Conservation (phyloP, 64 coral and sea anemone genomes). For the Montipora capricornis region DNA sequence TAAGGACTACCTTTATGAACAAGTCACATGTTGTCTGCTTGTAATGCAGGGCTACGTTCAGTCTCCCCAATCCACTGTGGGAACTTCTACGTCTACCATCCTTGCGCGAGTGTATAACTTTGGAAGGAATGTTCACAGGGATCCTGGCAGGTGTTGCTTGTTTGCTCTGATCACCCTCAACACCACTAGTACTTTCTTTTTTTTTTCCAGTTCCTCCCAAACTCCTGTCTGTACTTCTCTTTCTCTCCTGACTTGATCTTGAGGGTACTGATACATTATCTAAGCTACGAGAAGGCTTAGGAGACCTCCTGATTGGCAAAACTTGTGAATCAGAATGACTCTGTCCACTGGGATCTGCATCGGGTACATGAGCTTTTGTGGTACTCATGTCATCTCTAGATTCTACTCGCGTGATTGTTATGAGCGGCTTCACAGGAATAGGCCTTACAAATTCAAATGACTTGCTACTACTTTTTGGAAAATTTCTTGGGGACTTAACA, state of each 20-base stretch:
- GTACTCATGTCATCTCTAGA: slow-evolving; percentile 90
- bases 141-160: slow-evolving; percentile 71
- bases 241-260: slow-evolving; percentile 57
- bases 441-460: slow-evolving; percentile 98
- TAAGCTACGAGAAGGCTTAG: slow-evolving; percentile 65
- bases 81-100: slow-evolving; percentile 65
- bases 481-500: slow-evolving; percentile 76
- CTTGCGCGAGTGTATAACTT: slow-evolving; percentile 85
- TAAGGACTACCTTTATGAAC: slow-evolving; percentile 84
- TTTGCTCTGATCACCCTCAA: slow-evolving; percentile 4
- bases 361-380: slow-evolving; percentile 71
- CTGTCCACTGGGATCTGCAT: slow-evolving; percentile 70
- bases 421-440: slow-evolving; percentile 90
- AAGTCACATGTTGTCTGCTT: slow-evolving; percentile 96
- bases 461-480: slow-evolving; percentile 85
- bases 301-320: slow-evolving; percentile 52
- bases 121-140: slow-evolving; percentile 87
- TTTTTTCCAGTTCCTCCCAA: slow-evolving; percentile 14
- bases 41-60: slow-evolving; percentile 90
- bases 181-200: slow-evolving; percentile 13
- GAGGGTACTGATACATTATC: slow-evolving; percentile 54
- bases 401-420: slow-evolving; percentile 92
- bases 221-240: slow-evolving; percentile 79
- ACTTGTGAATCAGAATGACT: slow-evolving; percentile 96
- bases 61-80: slow-evolving; percentile 57